phyloP scores from a whole-genome alignment of 2,888 invertebrate species.

The Caenorhabditis wallacei region DNA sequence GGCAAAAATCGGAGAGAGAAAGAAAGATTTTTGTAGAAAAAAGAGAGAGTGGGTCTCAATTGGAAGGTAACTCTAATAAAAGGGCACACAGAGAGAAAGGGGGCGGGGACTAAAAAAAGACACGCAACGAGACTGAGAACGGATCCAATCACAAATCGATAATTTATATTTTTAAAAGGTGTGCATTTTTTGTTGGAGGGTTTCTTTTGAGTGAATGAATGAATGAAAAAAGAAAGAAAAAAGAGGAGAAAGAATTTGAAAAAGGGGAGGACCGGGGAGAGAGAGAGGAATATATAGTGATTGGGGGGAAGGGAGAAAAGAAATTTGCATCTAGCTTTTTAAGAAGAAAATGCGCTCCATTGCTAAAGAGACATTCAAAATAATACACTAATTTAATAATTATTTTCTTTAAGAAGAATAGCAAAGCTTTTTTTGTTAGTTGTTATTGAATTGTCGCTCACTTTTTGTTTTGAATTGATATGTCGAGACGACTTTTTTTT shows the following conservation, averaged over 20 bases:
- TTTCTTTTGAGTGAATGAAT: constrained; percentile 5
- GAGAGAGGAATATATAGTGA: constrained; percentile 7
- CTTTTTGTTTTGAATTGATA: neutral
- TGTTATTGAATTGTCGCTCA: neutral
- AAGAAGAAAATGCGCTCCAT: constrained; percentile 3
- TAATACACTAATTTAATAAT: constrained; percentile 8
- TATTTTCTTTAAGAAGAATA: neutral
- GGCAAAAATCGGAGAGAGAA: constrained; percentile 35
- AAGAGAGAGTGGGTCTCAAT: neutral
- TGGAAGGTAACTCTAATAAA: constrained; percentile 9
- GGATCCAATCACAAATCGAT: constrained; percentile 65
- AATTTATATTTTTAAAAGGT: constrained; percentile 54
- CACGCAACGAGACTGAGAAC: constrained; percentile 65
- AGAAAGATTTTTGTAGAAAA: constrained; percentile 31
- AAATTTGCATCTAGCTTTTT: constrained; percentile 51
- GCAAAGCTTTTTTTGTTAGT: neutral
- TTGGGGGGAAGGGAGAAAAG: constrained; percentile 13
- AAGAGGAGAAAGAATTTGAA: neutral
- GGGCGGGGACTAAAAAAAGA: constrained; percentile 40
- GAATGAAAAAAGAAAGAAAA: neutral
- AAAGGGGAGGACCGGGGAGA: neutral
- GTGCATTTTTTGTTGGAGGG: constrained; percentile 9
- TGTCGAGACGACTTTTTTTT: neutral
- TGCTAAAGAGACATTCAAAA: neutral
- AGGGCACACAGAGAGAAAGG: constrained; percentile 22